A percentile compares a stretch with the other conserved stretches of the same genome.
These are phyloP conservation scores for Pelosia muscerda DNA, from an alignment of 2,888 invertebrate genomes.

Conservation along the genomic window DNA sequence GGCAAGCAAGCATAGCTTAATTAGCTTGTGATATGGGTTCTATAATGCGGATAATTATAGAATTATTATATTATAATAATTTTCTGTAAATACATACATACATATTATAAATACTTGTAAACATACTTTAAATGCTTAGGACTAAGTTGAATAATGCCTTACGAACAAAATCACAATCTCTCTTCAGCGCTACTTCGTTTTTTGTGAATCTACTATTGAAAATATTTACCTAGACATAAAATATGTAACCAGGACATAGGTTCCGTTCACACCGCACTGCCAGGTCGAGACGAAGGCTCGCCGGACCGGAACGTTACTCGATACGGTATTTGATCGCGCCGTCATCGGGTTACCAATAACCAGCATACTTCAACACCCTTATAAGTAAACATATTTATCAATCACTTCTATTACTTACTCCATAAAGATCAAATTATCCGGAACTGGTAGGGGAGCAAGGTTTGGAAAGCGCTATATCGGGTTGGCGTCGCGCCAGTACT, in stretches of 20 bases:
- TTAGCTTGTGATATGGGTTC: too few species aligned
- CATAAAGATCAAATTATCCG: conserved; percentile 29
- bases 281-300: conserved; percentile 63
- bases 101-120: too few species aligned
- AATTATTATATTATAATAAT: too few species aligned
- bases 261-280: conserved; percentile 66
- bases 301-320: conserved; percentile 75
- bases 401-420: conserved; percentile 31
- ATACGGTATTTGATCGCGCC: conserved; percentile 70
- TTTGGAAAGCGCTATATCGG: conserved; percentile 49
- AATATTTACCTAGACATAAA: conserved; percentile 17
- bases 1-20: too few species aligned
- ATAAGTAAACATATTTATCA: conserved; percentile 28
- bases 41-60: too few species aligned
- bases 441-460: conserved; percentile 22
- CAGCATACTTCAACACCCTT: conserved; percentile 40
- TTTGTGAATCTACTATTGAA: background rate
- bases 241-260: conserved; percentile 67
- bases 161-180: too few species aligned
- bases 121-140: too few species aligned
- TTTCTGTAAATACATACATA: too few species aligned
- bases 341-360: conserved; percentile 70
- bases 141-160: too few species aligned
- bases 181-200: too few species aligned
- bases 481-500: conserved; percentile 64